A percentile compares a stretch with the other conserved stretches of the same genome.
Evolutionary conservation across 2,888 invertebrate species (phyloP).

Genomic region (Dolichomitus sp.): DNA sequence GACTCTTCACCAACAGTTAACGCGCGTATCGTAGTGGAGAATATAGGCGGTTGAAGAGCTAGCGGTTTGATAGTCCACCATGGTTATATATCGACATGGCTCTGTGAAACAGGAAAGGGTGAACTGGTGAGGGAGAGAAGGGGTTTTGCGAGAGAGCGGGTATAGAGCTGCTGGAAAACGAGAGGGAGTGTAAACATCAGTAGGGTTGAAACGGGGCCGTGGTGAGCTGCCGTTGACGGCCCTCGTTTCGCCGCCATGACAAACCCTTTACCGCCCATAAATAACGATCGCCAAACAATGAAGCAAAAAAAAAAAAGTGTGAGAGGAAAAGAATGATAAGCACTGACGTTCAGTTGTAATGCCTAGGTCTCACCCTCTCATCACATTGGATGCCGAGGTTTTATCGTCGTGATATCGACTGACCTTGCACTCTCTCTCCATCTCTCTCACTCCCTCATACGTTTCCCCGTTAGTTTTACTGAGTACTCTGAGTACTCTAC

Average conservation of each 20-base stretch:
- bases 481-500: slow-evolving; percentile 19
- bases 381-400: slow-evolving; percentile 5
- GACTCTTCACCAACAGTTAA: slow-evolving; percentile 24
- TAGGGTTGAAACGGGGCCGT: slow-evolving; percentile 44
- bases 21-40: slow-evolving; percentile 21
- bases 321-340: slow-evolving; percentile 49
- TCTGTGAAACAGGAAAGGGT: slow-evolving; percentile 49
- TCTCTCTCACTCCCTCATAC: slow-evolving; percentile 3
- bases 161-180: not conserved
- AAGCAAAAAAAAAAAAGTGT: slow-evolving; percentile 32
- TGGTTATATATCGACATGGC: not conserved
- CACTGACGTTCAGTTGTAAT: slow-evolving; percentile 35
- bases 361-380: not conserved
- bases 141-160: not conserved
- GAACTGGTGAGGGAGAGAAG: not conserved
- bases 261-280: slow-evolving; percentile 61
- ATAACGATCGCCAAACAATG: slow-evolving; percentile 65
- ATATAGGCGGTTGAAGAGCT: slow-evolving; percentile 2
- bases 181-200: slow-evolving; percentile 30
- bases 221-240: slow-evolving; percentile 21
- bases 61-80: slow-evolving; percentile 4
- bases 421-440: too few relatives aligned
- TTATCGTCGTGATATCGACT: slow-evolving; percentile 49
- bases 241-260: slow-evolving; percentile 50
- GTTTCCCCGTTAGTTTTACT: slow-evolving; percentile 12